Evolutionary conservation across 2,888 invertebrate genomes (phyloP).

Genomic region (Aphidoletes aphidimyza): DNA sequence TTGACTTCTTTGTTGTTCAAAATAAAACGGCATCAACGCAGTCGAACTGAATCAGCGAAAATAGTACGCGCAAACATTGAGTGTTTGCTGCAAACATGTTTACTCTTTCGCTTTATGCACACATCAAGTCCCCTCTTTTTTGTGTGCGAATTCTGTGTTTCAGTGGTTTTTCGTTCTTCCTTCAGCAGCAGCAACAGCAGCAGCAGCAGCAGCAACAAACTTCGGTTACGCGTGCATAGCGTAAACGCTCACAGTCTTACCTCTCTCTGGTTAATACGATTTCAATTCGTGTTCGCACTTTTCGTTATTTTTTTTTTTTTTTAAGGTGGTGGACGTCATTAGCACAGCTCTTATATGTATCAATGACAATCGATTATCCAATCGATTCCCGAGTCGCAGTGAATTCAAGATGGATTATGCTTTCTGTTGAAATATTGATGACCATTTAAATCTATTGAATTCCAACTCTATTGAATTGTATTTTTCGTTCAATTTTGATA

Average conservation of each 20-base stretch:
- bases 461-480: too few species aligned
- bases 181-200: too few species aligned
- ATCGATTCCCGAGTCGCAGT: background rate
- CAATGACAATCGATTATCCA: too few species aligned
- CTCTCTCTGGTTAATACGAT: background rate
- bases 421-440: too few species aligned
- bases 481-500: too few species aligned
- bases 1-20: background rate
- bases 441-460: too few species aligned
- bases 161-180: background rate
- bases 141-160: background rate
- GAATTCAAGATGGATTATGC: background rate
- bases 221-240: constrained; percentile 16
- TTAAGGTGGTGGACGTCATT: background rate
- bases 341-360: background rate
- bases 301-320: too few species aligned
- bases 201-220: constrained; percentile 21
- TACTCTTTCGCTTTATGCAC: background rate
- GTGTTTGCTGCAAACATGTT: constrained; percentile 54
- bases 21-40: background rate
- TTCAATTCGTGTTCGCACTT: background rate
- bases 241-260: background rate
- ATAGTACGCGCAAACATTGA: background rate
- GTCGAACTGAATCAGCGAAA: background rate
- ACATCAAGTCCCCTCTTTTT: constrained; percentile 26